These are phyloP conservation scores for Linepithema humile DNA, from an alignment of 1,140 invertebrate species.

Conservation along the genomic window DNA sequence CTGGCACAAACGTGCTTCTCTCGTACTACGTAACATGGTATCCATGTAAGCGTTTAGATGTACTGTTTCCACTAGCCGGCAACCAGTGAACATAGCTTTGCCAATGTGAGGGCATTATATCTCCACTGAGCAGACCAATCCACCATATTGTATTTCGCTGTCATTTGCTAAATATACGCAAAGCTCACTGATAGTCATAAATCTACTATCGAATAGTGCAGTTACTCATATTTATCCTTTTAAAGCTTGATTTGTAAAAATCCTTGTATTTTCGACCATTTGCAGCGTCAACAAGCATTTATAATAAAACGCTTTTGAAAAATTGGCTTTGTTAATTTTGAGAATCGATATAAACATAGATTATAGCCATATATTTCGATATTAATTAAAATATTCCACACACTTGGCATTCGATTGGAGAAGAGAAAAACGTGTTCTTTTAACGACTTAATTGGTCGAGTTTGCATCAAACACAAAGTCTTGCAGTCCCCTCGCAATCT, in stretches of 20 bases:
- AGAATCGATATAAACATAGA: no score
- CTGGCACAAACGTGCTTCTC: slow-evolving; percentile 15
- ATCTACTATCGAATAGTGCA: background rate
- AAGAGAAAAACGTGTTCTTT: slow-evolving; percentile 17
- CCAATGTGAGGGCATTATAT: slow-evolving; percentile 33
- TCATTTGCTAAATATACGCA: slow-evolving; percentile 39
- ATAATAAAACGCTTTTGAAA: no score
- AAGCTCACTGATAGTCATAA: background rate
- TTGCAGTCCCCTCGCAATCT: slow-evolving; percentile 30
- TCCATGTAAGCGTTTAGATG: slow-evolving; percentile 56
- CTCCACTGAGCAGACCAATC: slow-evolving; percentile 21
- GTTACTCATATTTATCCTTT: background rate
- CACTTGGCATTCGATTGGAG: background rate
- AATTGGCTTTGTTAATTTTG: no score
- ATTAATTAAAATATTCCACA: background rate
- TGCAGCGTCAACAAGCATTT: background rate
- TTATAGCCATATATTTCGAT: background rate
- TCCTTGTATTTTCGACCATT: background rate
- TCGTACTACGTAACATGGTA: slow-evolving; percentile 22
- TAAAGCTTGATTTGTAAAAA: background rate
- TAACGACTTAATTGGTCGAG: slow-evolving; percentile 38
- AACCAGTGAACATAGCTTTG: slow-evolving; percentile 23
- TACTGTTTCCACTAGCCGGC: slow-evolving; percentile 47
- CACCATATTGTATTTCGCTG: slow-evolving; percentile 47
- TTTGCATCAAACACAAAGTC: slow-evolving; percentile 51